Conservation (phyloP, 1,140 invertebrate genomes). For the Babylonia areolata region DNA sequence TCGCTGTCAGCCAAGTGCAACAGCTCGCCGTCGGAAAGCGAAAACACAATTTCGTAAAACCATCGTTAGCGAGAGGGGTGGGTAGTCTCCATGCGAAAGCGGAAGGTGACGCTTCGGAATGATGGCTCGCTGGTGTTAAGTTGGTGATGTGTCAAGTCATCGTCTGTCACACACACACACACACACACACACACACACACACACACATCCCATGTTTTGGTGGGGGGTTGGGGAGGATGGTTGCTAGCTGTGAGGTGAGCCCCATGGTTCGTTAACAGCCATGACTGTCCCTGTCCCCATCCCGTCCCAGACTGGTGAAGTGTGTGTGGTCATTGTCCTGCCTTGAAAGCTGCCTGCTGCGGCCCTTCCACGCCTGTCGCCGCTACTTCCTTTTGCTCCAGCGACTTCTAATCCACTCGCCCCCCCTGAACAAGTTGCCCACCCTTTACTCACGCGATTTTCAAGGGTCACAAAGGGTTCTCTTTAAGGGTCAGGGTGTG, state of each 20-base stretch:
- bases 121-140: not conserved
- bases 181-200: not conserved
- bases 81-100: no score
- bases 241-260: not conserved
- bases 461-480: not conserved
- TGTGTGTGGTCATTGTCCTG: constrained; percentile 7
- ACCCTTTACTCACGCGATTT: not conserved
- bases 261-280: not conserved
- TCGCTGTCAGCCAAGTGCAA: not conserved
- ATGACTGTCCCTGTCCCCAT: not conserved
- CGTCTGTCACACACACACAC: not conserved
- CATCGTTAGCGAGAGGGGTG: no score
- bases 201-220: no score
- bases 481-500: not conserved
- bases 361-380: not conserved
- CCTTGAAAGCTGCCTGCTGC: not conserved
- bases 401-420: not conserved
- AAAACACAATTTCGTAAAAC: no score
- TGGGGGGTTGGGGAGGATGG: not conserved
- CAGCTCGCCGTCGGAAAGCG: not conserved
- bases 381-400: not conserved
- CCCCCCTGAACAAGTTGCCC: not conserved
- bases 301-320: not conserved
- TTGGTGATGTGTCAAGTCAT: not conserved
- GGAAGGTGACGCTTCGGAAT: no score